phyloP scores from a whole-genome alignment of 1,140 invertebrate genomes.

The Neodiprion virginianus region DNA sequence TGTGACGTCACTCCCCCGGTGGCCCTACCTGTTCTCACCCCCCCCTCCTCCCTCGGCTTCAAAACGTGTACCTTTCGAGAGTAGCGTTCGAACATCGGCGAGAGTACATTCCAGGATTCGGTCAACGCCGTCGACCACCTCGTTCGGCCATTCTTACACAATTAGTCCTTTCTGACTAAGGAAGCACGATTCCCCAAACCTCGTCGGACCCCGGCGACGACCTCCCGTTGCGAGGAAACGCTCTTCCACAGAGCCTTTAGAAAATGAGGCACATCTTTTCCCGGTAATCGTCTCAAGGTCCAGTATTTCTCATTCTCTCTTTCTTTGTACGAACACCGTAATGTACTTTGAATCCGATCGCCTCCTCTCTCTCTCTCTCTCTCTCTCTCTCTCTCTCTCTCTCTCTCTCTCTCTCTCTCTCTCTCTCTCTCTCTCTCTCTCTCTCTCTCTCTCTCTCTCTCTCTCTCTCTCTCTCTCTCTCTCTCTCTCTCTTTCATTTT shows the following conservation, averaged over 20 bases:
- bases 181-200: background rate
- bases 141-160: constrained; percentile 12
- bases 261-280: background rate
- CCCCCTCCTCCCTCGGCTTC: background rate
- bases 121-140: constrained; percentile 23
- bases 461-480: background rate
- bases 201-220: background rate
- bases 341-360: background rate
- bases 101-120: background rate
- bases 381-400: background rate
- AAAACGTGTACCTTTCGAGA: background rate
- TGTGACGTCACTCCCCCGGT: background rate
- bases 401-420: background rate
- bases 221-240: background rate
- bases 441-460: background rate
- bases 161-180: background rate
- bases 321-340: background rate
- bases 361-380: too few species aligned
- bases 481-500: background rate
- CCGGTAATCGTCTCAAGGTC: background rate
- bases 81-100: background rate
- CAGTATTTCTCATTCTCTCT: background rate
- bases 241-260: background rate
- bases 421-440: background rate
- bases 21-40: constrained; percentile 1